Evolutionary conservation across 2,797 vertebrate genomes (phyloP).

Genomic region (Falco novaeseelandiae): DNA sequence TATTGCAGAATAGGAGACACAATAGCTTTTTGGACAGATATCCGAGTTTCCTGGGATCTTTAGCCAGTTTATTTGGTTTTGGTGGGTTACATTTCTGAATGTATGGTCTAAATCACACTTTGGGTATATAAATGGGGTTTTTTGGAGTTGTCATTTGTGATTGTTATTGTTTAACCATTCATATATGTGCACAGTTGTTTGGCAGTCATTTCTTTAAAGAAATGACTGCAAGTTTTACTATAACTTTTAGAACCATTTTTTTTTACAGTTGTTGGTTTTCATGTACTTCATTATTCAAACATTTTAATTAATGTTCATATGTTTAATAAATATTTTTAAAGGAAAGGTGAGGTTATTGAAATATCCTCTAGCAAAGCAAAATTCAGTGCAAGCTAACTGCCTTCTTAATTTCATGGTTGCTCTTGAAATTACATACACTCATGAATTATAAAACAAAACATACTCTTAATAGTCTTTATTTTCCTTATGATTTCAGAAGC

Average conservation of each 20-base stretch:
- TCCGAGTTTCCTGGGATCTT: not conserved
- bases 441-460: not conserved
- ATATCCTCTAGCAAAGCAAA: not conserved
- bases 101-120: not conserved
- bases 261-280: not conserved
- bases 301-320: not conserved
- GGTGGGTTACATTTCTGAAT: not conserved
- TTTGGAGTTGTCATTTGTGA: not conserved
- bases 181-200: not conserved
- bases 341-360: not conserved
- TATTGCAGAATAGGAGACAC: not conserved
- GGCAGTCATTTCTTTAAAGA: not conserved
- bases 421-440: not conserved
- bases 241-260: not conserved
- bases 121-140: not conserved
- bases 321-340: not conserved
- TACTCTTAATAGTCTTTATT: not conserved
- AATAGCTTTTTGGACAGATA: not conserved
- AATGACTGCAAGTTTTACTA: not conserved
- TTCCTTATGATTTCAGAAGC: not conserved
- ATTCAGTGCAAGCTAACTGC: not conserved
- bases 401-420: not conserved
- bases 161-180: not conserved
- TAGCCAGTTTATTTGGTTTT: not conserved
- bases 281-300: not conserved